Evolutionary conservation across 2,888 invertebrate species (phyloP), one percentile per base, ranked within the genome.

Genomic region (Stomorhina lunata): DNA sequence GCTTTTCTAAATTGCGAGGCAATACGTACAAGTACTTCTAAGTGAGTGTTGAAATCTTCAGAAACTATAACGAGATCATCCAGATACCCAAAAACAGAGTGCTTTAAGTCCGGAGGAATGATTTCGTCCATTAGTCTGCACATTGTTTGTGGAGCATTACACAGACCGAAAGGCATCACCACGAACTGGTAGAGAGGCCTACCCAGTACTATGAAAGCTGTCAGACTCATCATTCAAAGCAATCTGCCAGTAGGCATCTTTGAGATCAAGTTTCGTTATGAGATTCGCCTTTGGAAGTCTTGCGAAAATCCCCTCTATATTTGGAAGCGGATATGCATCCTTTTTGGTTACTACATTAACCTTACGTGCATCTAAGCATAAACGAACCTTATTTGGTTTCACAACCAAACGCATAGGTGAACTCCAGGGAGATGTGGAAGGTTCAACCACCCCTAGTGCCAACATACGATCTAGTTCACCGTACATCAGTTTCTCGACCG

Each of bases 381-480:
- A 17, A 0, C 80, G 50, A 4, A 76, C 59, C n/a, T 82, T 79
- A 12, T 66, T 72, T 4, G 80, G 63, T 53, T 79, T 82, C 7
- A 63, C 34, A 5, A 75, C 55, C 10, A 82, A 37, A n/a, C 72
- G 50, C 55, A 82, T 61, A 1, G 81, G 81, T 6, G 81, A 82
- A 57, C 78, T 78, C 81, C 78, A 73, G 12, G 81, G 59, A 17
- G 68, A 87, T 1, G 75, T 66, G 0, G 86, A 87, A 9, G 81
- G 85, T 50, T 88, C 87, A 1, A 89, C 84, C 0, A 89, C 84
- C 2, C 84, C 86, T 5, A 84, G 61, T 4, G 45, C 63, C 12
- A 89, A 34, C 88, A 89, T 89, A 1, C 85, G 57, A 27, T 88
- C 87, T 2, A 89, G 80, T 76, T 88, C 87, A 6, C 65, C 53